These are phyloP conservation scores for Thecocarcelia acutangulata DNA, from an alignment of 2,888 invertebrate species.

Conservation along the genomic window DNA sequence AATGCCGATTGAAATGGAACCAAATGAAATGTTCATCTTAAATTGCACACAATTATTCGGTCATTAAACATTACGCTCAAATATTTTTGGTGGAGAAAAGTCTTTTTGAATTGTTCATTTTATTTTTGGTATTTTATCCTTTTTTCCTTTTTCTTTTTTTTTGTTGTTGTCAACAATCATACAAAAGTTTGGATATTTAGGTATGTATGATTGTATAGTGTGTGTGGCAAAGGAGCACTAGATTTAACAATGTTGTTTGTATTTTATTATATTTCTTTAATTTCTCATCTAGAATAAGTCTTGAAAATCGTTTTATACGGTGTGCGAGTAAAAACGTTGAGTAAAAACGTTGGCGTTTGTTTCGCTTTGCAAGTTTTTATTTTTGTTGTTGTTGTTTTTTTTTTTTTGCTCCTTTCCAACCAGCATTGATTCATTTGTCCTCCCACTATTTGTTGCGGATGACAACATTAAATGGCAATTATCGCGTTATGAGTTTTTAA, in stretches of 20 bases:
- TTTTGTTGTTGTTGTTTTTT: neutral
- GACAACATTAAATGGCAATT: slow-evolving; percentile 70
- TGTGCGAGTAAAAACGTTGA: neutral
- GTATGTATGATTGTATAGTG: too few species aligned
- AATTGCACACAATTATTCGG: slow-evolving; percentile 55
- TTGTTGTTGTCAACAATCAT: too few species aligned
- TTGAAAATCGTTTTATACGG: too few species aligned
- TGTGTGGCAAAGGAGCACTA: neutral
- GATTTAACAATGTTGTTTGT: neutral
- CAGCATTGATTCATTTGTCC: slow-evolving; percentile 53
- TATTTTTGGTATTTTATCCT: neutral
- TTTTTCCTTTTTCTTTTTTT: too few species aligned
- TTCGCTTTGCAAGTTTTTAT: neutral
- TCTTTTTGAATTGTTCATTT: slow-evolving; percentile 10
- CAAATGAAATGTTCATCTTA: slow-evolving; percentile 21
- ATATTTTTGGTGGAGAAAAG: neutral
- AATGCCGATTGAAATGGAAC: too few species aligned
- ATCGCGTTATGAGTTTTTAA: slow-evolving; percentile 69
- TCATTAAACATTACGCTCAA: slow-evolving; percentile 42
- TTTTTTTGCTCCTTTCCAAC: neutral
- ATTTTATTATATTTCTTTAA: neutral
- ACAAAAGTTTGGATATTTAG: too few species aligned
- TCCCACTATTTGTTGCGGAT: slow-evolving; percentile 55
- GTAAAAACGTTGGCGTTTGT: neutral
- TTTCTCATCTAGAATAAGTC: neutral